phyloP scores from a whole-genome alignment of 2,113 vertebrate genomes.

The Canis aureus region DNA sequence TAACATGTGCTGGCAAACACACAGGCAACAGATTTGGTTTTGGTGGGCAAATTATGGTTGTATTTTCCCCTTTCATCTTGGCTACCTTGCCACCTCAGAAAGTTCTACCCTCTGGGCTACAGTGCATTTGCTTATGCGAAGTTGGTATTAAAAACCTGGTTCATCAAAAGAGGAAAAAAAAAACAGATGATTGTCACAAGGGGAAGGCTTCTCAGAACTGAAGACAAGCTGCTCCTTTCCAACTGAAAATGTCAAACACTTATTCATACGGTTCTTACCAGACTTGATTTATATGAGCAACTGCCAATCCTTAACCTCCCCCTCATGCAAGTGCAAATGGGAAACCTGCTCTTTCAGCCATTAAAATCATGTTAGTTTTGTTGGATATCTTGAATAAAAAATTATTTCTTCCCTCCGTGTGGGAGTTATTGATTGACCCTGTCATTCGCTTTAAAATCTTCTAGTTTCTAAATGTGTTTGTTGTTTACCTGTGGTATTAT shows the following conservation, averaged over 20 bases:
- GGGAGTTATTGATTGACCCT: conserved; percentile 75
- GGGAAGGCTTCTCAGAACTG: conserved; percentile 55
- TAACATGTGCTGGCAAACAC: neutral
- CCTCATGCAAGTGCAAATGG: conserved; percentile 62
- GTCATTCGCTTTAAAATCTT: conserved; percentile 76
- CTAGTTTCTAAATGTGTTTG: conserved; percentile 74
- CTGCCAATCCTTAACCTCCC: conserved; percentile 71
- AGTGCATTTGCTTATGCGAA: conserved; percentile 68
- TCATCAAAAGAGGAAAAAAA: conserved; percentile 54
- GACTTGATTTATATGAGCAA: conserved; percentile 73
- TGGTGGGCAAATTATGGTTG: conserved; percentile 35
- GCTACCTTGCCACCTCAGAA: conserved; percentile 20
- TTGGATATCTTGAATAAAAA: conserved; percentile 77
- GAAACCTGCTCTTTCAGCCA: conserved; percentile 71
- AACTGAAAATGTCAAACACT: conserved; percentile 76
- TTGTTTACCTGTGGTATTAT: conserved; percentile 79
- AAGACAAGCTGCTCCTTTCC: conserved; percentile 69
- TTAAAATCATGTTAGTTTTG: conserved; percentile 74
- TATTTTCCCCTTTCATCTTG: conserved; percentile 39
- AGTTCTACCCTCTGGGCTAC: conserved; percentile 42
- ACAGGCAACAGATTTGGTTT: conserved; percentile 49
- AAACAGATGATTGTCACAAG: conserved; percentile 65
- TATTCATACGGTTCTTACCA: conserved; percentile 68
- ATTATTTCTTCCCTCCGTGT: conserved; percentile 66
- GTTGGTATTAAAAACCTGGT: conserved; percentile 68